Percentiles rank a stretch among this genome's conserved stretches.
Evolutionary conservation across 2,797 vertebrate genomes (phyloP).

Genomic region (Poecilia picta): DNA sequence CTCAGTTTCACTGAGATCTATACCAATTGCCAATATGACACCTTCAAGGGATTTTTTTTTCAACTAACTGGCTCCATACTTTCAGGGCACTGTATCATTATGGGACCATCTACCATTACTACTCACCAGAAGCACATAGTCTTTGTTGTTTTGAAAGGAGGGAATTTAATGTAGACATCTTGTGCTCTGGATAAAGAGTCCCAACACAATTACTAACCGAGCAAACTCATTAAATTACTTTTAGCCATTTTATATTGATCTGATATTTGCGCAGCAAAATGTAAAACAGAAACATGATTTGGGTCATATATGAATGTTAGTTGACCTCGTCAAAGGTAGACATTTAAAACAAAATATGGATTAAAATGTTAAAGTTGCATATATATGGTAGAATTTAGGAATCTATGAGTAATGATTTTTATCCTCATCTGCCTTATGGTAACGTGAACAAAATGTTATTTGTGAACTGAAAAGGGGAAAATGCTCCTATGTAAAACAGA

Average conservation of each 20-base stretch:
- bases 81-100: conserved; percentile 53
- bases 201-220: conserved; percentile 26
- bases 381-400: not conserved
- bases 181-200: conserved; percentile 28
- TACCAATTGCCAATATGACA: conserved; percentile 51
- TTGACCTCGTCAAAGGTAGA: not conserved
- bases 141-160: conserved; percentile 44
- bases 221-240: conserved; percentile 5
- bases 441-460: not conserved
- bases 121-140: conserved; percentile 41
- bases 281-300: not conserved
- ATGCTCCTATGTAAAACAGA: not conserved
- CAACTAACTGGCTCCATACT: conserved; percentile 40
- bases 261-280: conserved; percentile 1
- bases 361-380: conserved; percentile 6
- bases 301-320: not conserved
- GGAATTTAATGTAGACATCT: conserved; percentile 25
- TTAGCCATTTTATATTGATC: not conserved
- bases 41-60: conserved; percentile 55
- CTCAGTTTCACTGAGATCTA: conserved; percentile 55
- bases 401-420: not conserved
- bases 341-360: not conserved
- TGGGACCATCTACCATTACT: conserved; percentile 49
- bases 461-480: not conserved
- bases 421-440: not conserved